These are phyloP conservation scores for Aphrophora alni DNA, from an alignment of 2,888 invertebrate species.

Conservation along the genomic window DNA sequence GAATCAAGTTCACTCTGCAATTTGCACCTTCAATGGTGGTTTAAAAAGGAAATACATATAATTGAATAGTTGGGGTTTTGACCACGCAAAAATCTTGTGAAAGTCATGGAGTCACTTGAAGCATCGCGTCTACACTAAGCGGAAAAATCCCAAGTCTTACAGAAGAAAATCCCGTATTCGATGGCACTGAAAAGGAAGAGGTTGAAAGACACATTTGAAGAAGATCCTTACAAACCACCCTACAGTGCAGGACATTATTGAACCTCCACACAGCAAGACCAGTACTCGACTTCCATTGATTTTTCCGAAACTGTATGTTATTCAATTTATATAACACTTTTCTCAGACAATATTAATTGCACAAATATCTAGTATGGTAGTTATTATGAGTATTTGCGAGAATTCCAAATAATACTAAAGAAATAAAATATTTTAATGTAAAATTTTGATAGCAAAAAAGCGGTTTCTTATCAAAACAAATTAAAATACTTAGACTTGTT, in stretches of 20 bases:
- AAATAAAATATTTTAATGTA: too few relatives aligned
- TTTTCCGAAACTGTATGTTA: too few relatives aligned
- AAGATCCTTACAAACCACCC: conserved; percentile 10
- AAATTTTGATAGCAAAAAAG: too few relatives aligned
- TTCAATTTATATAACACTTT: too few relatives aligned
- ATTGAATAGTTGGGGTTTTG: neutral
- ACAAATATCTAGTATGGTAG: too few relatives aligned
- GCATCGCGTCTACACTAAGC: neutral
- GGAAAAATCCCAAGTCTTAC: neutral
- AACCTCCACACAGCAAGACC: neutral
- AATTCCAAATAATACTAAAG: too few relatives aligned
- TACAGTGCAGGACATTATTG: conserved; percentile 10
- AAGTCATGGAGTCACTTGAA: conserved; percentile 12
- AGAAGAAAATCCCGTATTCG: conserved; percentile 12
- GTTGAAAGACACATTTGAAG: conserved; percentile 4
- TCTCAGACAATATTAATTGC: too few relatives aligned
- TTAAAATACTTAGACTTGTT: too few relatives aligned
- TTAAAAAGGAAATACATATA: neutral
- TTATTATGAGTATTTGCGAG: too few relatives aligned
- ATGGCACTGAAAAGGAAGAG: conserved; percentile 18
- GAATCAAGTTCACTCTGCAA: conserved; percentile 10
- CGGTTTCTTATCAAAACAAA: too few relatives aligned
- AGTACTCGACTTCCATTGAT: too few relatives aligned
- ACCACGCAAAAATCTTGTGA: conserved; percentile 7
- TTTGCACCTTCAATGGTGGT: conserved; percentile 17